Evolutionary conservation across 2,888 invertebrate species (phyloP), one percentile per base, ranked within the genome.

Genomic region (Diploptera punctata): DNA sequence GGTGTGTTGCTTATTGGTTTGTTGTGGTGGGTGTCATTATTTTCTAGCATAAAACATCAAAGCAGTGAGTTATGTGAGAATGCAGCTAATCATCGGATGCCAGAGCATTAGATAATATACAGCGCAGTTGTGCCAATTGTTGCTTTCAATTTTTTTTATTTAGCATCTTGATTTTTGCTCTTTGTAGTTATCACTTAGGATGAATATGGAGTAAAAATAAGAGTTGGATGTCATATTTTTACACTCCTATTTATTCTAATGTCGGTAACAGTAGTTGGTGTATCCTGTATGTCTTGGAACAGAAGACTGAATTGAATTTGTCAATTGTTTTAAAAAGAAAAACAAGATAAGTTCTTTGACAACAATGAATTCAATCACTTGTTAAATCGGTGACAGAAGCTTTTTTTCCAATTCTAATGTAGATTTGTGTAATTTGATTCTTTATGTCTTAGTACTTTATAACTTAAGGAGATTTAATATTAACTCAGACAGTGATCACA

Each of bases 291-390:
- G 29, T 65, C 65, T 65, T 65, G 65, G 29, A 26, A 65, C 47
- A 43, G 44, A 47, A 44, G 65, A 47, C 47, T 65, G 65, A 65
- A 65, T 47, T 65, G 65, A 65, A 65, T 47, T 65, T 26, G 65
- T 24, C 10, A 16, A 43, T 5, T 43, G 13, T 38, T 33, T 33
- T 33, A 5, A 21, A 5, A 4, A 31, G 31, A 60, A 19, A 10
- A 61, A 38, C 21, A 33, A 33, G 10, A 33, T 33, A 33, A 33
- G 7, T 7, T 7, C 33, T 7, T 44, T 65, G 1, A n/a, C 31
- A 13, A 31, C 19, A 26, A 44, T 47, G 21, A 54, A 54, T 54
- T 57, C 16, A 57, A 31, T 57, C 16, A 10, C 3, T n/a, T 26
- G 47, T n/a, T n/a, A 18, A 65, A 29, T 26, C 29, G 44, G 18